Percentiles rank a stretch among this genome's conserved stretches.
These are phyloP conservation scores for Tokudaia tokunoshimensis DNA, from an alignment of 2,797 vertebrate genomes.

Conservation along the genomic window DNA sequence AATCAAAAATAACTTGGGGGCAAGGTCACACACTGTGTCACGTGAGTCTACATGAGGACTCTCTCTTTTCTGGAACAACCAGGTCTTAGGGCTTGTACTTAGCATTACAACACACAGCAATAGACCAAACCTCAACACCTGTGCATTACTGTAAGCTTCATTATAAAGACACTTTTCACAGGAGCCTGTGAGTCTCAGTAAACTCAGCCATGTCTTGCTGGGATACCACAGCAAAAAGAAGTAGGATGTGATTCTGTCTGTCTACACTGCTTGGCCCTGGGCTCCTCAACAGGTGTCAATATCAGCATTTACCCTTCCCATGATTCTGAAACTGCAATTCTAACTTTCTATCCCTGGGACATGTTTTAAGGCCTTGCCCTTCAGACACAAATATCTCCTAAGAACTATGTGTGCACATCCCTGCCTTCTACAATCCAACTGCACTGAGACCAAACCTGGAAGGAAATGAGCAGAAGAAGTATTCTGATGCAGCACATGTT, in stretches of 20 bases:
- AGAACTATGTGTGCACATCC: neutral
- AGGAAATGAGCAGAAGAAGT: neutral
- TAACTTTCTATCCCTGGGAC: neutral
- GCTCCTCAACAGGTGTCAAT: neutral
- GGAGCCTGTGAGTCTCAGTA: neutral
- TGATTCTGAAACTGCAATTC: neutral
- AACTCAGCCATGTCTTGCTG: conserved; percentile 3
- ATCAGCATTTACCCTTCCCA: neutral
- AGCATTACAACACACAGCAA: neutral
- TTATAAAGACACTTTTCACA: neutral
- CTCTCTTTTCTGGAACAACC: neutral
- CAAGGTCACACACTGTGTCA: neutral
- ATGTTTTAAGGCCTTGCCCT: conserved; percentile 24
- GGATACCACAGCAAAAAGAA: neutral
- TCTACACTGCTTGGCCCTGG: neutral
- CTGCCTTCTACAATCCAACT: neutral
- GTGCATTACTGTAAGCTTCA: neutral
- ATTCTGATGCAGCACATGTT: neutral
- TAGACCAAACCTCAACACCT: neutral
- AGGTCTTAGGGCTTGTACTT: neutral
- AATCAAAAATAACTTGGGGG: neutral
- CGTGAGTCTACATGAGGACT: neutral
- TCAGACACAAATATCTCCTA: conserved; percentile 12
- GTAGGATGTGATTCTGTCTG: neutral
- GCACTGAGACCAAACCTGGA: neutral